Evolutionary conservation across 2,888 invertebrate species (phyloP), one percentile per base, ranked within the genome.

Genomic region (Tetheella fluctuosa): DNA sequence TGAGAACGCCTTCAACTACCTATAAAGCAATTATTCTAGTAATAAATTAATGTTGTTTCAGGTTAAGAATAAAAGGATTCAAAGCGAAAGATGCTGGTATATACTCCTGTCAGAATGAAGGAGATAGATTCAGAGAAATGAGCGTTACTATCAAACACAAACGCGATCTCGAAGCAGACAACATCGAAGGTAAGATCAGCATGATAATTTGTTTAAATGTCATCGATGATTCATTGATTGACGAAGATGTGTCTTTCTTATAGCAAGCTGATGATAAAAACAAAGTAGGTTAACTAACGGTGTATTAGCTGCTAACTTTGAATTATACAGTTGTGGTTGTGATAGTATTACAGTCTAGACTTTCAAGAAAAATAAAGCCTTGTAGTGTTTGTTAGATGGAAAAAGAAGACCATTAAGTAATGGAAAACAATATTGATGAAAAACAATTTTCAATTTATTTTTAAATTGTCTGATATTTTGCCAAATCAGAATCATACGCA

Each of bases 11-110:
- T 39, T 15, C 37, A 15, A 39, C 37, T 39, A 39, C 15, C 15
- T 30, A 30, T 30, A 5, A 10, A 30, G 30, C 30, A 30, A 30
- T 30, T 30, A 10, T 30, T 30, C 10, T 30, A 30, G 6, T 28
- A 28, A 28, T 30, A 30, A 39, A 39, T n/a, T n/a, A n/a, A 39
- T n/a, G n/a, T 25, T 57, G 57, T 84, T 84, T 30, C 80, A 93
- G 93, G 89, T 76, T 93, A 71, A 83, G 87, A 75, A 92, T 94
- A 80, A 91, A 85, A 70, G 80, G 83, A n/a, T 90, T 94, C 57
- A 85, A 88, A 63, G 73, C 83, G 3, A 89, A 84, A 73, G 94
- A 94, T 68, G 88, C 89, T 5, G 94, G 94, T 1, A 71, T 86
- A 13, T 94, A 94, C 70, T 79, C 89, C 1, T 94, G 94, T 74